Conservation (phyloP, 2,797 vertebrate species). For the Girardinus metallicus region DNA sequence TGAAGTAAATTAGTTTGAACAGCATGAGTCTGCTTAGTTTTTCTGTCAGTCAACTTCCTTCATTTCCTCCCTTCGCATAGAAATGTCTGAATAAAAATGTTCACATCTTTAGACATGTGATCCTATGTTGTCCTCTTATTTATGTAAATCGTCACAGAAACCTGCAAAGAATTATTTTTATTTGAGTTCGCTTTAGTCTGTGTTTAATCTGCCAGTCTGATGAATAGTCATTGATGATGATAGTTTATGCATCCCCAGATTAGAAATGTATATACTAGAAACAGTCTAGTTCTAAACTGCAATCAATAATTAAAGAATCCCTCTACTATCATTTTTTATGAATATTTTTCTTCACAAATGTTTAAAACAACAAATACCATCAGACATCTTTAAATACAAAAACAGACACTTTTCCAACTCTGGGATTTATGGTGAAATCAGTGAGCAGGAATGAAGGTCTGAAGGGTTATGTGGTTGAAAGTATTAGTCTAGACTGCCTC, state of each 20-base stretch:
- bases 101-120: not conserved
- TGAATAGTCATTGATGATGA: not conserved
- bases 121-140: not conserved
- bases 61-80: not conserved
- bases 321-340: not conserved
- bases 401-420: not conserved
- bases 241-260: not conserved
- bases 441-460: not conserved
- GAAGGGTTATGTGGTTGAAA: not conserved
- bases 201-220: not conserved
- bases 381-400: not conserved
- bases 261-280: not conserved
- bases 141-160: not conserved
- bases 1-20: not conserved
- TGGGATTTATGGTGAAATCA: not conserved
- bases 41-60: not conserved
- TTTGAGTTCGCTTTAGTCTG: not conserved
- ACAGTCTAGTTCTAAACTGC: not conserved
- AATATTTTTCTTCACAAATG: constrained; percentile 1
- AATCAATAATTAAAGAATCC: not conserved
- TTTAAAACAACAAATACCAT: not conserved
- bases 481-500: not conserved
- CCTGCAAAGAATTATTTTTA: not conserved
- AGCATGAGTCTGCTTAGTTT: not conserved
- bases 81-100: not conserved